Evolutionary conservation across 1,140 invertebrate genomes (phyloP), one percentile per base, ranked within the genome.

Genomic region (Dendrolimus kikuchii): DNA sequence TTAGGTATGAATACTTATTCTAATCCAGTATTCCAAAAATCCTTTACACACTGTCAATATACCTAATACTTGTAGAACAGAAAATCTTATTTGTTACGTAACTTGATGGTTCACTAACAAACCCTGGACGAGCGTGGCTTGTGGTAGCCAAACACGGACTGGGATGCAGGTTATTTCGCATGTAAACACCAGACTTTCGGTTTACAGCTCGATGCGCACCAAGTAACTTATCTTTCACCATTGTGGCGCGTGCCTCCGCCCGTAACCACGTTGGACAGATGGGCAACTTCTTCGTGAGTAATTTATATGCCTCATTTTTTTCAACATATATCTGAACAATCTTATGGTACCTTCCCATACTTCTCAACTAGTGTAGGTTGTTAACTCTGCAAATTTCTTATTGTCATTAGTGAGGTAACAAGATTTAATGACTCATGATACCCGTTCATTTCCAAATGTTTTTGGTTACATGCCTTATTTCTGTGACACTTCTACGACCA

Each of bases 201-300:
- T 86, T 84, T 77, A 84, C 80, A 81, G 73, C 70, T 83, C 82
- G 82, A 84, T 86, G 79, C 82, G 68, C 82, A 78, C 72, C 81
- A 86, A 76, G 82, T 73, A 76, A 86, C 81, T 80, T 84, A 77
- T 86, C 82, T 86, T 86, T 86, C 82, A 86, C 82, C 82, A 86
- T 86, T 86, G 82, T 86, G 70, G 76, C 77, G 71, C 75, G 75
- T 79, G 78, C 77, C 74, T 67, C 62, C 59, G 66, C 66, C 74
- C 71, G 70, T 78, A 74, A 75, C 71, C 56, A 60, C 55, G 57
- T 57, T 51, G 62, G 56, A 49, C 53, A 81, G 80, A 81, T 58
- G 58, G 58, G 63, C 53, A 62, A 67, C 40, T 74, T 57, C 59
- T 59, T 38, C 10, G 7, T 36, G 23, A 44, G 38, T 51, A 51